These are phyloP conservation scores for Entomobrya multifasciata DNA, from an alignment of 2,888 invertebrate genomes.

Conservation along the genomic window DNA sequence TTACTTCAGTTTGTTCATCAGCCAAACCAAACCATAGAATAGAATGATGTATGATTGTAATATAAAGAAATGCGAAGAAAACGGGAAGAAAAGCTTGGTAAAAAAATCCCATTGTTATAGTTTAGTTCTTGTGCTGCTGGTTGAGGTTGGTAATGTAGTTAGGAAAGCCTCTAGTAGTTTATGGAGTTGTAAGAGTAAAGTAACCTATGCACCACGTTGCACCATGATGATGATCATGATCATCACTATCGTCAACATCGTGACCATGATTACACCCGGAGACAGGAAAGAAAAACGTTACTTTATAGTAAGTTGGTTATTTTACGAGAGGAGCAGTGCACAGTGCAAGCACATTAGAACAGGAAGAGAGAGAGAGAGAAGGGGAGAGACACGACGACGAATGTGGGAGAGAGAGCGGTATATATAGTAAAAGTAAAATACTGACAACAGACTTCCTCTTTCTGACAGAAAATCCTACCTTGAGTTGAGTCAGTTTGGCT, in stretches of 20 bases:
- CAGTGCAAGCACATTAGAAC: conserved; percentile 7
- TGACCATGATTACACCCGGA: neutral
- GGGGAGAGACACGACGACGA: neutral
- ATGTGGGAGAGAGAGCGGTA: neutral
- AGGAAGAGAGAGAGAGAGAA: neutral
- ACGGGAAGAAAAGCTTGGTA: neutral
- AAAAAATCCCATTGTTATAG: neutral
- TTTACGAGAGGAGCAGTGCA: neutral
- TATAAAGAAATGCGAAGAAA: neutral
- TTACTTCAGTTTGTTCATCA: neutral
- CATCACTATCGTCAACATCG: neutral
- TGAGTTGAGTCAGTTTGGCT: neutral
- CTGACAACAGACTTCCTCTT: conserved; percentile 35
- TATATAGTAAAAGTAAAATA: conserved; percentile 16
- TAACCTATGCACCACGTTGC: conserved; percentile 40
- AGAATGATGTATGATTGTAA: neutral
- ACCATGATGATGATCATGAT: conserved; percentile 13
- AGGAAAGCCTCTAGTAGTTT: neutral
- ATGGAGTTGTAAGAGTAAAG: conserved; percentile 2
- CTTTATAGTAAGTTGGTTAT: neutral
- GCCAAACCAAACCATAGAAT: neutral
- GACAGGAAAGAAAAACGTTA: conserved; percentile 28
- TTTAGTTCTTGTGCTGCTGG: neutral
- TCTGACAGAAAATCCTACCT: conserved; percentile 39
- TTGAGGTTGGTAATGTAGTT: conserved; percentile 8